These are phyloP conservation scores for Andricus quercusramuli DNA, from an alignment of 2,888 invertebrate species.

Conservation along the genomic window DNA sequence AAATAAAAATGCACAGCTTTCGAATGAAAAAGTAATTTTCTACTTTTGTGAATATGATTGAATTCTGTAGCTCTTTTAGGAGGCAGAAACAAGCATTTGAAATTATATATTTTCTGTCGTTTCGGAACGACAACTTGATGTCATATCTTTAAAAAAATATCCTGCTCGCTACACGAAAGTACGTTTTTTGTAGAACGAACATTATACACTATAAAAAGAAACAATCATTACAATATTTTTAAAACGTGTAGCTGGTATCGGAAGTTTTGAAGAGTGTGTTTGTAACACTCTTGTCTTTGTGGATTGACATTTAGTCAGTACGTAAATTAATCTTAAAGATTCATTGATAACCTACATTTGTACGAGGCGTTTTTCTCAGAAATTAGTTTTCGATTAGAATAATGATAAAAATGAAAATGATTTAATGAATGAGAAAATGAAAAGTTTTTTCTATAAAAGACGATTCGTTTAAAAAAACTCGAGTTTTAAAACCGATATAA, in stretches of 20 bases:
- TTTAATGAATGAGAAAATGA: not conserved
- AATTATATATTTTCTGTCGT: not conserved
- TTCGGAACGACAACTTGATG: not conserved
- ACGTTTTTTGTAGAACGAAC: constrained; percentile 18
- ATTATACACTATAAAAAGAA: constrained; percentile 7
- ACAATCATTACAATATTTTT: not conserved
- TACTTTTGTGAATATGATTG: not conserved
- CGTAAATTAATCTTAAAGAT: constrained; percentile 24
- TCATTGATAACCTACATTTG: constrained; percentile 11
- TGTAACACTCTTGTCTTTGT: not conserved
- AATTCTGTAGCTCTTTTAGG: not conserved
- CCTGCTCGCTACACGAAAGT: not conserved
- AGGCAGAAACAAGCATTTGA: not conserved
- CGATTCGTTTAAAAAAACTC: not conserved
- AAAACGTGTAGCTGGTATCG: not conserved
- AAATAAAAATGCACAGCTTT: not conserved
- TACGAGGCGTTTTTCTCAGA: not conserved
- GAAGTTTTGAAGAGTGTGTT: constrained; percentile 21
- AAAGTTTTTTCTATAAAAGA: not conserved
- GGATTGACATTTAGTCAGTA: constrained; percentile 14
- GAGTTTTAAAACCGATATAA: not conserved
- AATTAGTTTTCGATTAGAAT: not conserved
- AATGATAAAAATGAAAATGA: not conserved
- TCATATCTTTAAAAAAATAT: not conserved
- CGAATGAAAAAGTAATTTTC: not conserved